These are phyloP conservation scores for Lepus americanus DNA, from an alignment of 2,113 vertebrate species.

Conservation along the genomic window DNA sequence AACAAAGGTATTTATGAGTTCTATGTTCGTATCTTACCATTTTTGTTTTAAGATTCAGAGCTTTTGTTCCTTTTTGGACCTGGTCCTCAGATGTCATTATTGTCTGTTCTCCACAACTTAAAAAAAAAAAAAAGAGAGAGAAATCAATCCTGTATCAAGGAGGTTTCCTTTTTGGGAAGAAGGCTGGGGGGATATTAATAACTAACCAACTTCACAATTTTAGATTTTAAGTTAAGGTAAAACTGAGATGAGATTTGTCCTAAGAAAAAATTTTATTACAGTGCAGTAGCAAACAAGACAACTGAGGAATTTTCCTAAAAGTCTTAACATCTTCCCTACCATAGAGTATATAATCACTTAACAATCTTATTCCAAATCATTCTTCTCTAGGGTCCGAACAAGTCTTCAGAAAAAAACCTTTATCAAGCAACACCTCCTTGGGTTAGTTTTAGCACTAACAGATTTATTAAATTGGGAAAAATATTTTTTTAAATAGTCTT, in stretches of 20 bases:
- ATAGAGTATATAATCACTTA: not conserved
- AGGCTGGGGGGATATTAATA: not conserved
- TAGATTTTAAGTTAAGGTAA: constrained; percentile 33
- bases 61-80: constrained; percentile 69
- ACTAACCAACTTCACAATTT: constrained; percentile 8
- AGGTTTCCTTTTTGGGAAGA: not conserved
- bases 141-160: not conserved
- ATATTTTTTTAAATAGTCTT: not conserved
- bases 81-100: constrained; percentile 72
- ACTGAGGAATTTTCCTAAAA: constrained; percentile 40
- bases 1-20: not conserved
- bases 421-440: not conserved
- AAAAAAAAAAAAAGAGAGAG: not conserved
- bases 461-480: not conserved
- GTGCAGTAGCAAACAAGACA: not conserved
- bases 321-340: not conserved
- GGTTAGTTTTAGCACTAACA: constrained; percentile 37
- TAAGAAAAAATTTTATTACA: constrained; percentile 2
- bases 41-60: constrained; percentile 75
- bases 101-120: constrained; percentile 69
- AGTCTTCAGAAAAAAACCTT: not conserved
- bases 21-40: constrained; percentile 82
- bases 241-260: constrained; percentile 19
- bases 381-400: not conserved
- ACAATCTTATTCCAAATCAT: constrained; percentile 41